Base-by-base conservation (phyloP, 2,888 invertebrate genomes). In the Drosophila prostipennis region DNA sequence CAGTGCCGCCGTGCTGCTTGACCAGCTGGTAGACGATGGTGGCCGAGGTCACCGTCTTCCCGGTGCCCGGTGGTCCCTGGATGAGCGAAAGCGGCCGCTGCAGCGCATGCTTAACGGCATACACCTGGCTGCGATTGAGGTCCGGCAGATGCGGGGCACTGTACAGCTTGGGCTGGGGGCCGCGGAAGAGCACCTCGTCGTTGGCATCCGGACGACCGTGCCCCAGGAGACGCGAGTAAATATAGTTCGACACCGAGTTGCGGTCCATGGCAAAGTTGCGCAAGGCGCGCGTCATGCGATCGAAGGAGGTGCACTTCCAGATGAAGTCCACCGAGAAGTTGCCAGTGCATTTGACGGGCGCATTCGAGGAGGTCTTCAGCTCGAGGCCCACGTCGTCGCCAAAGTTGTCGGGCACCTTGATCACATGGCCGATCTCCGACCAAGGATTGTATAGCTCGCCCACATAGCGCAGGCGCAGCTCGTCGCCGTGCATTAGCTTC, bases 401-500 rank as follows among this genome's bases (percentile, higher is more conserved):
- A 91, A 96, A 98, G 93, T 99, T 98, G 89, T 98, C 97, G 0
- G 98, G 97, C 65, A 98, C 96, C 91, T 97, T 97, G 89, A 99
- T 98, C 48, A 99, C 99, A 91, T 99, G 99, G 0, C 99, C 99
- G 11, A 98, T 96, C 36, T 98, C 98, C n/a, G 96, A 96, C 99
- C 99, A 99, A 0, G 97, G 94, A 90, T 98, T 98, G 91, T 98
- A 97, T 87, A 97, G 92, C 90, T 98, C 98, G 0, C 98, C 98
- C 1, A 98, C 95, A 87, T 98, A 98, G 87, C 98, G 95, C 78
- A 99, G 93, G 82, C 98, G 94, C 58, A 99, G 92, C 91, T 99
- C 99, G 93, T 99, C 99, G 7, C 99, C 99, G 90, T 99, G 99
- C 99, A 99, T 99, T 57, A 99, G 92, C 91, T 98, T 98, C 98